Evolutionary conservation across 2,797 vertebrate species (phyloP).

Genomic region (Scyliorhinus canicula): DNA sequence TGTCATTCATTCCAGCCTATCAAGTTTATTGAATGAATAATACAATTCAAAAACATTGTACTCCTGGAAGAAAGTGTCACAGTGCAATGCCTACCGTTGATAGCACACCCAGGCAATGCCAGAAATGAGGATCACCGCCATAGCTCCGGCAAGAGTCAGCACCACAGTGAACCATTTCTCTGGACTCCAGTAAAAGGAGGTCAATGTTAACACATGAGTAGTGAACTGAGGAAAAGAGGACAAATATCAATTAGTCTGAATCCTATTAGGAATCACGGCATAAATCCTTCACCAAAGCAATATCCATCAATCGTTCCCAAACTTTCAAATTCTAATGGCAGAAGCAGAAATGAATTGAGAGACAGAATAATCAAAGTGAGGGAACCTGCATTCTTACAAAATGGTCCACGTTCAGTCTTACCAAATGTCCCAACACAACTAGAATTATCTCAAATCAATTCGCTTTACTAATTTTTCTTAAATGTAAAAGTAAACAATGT

Average conservation of each 20-base stretch:
- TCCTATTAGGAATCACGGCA: background rate
- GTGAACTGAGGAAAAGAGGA: slow-evolving; percentile 25
- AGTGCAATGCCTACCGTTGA: background rate
- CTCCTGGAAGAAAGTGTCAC: background rate
- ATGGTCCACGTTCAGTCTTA: background rate
- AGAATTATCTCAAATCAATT: background rate
- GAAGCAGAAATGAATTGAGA: background rate
- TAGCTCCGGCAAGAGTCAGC: background rate
- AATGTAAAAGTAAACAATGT: background rate
- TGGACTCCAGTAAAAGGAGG: slow-evolving; percentile 11
- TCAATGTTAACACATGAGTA: background rate
- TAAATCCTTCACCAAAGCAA: background rate
- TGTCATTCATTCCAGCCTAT: background rate
- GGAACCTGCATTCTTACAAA: background rate
- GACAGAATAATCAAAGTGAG: background rate
- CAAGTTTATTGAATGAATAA: background rate
- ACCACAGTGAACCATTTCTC: background rate
- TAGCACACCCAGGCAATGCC: background rate
- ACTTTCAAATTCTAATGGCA: background rate
- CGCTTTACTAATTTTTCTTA: background rate
- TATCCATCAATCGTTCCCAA: background rate
- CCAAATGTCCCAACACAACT: background rate
- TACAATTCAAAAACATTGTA: background rate
- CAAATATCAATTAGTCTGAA: background rate
- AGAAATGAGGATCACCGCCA: background rate